Conservation (phyloP, 2,113 vertebrate species). For the Hymenochirus boettgeri region DNA sequence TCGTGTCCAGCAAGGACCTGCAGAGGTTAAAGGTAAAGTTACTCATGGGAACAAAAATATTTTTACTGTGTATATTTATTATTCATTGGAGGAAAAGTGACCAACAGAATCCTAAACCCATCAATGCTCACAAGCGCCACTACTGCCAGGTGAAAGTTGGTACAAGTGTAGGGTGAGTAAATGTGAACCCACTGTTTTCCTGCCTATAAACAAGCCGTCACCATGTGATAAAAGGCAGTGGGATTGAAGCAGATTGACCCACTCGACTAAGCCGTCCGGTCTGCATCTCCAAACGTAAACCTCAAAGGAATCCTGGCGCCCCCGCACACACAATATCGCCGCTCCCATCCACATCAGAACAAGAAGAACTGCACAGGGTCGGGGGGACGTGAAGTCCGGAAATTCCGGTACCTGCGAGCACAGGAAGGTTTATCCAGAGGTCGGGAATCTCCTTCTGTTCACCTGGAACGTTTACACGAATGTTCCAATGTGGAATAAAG, state of each 20-base stretch:
- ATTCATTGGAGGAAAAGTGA: too few relatives aligned
- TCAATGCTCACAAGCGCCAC: too few relatives aligned
- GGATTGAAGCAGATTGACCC: constrained; percentile 30
- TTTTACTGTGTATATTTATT: too few relatives aligned
- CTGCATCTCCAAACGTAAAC: constrained; percentile 98
- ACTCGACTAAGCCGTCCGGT: constrained; percentile 90
- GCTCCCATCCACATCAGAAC: constrained; percentile 81
- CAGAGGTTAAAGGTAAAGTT: background rate
- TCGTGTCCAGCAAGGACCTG: constrained; percentile 89
- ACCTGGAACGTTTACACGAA: too few relatives aligned
- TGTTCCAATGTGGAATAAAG: too few relatives aligned
- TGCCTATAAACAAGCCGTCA: too few relatives aligned
- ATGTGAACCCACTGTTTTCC: too few relatives aligned
- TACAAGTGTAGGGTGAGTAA: too few relatives aligned
- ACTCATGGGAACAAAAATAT: too few relatives aligned
- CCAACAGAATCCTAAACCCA: too few relatives aligned
- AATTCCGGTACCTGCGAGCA: constrained; percentile 83
- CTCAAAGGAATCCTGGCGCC: constrained; percentile 91
- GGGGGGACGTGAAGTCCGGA: constrained; percentile 89
- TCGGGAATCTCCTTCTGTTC: rapidly evolving
- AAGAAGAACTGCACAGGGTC: constrained; percentile 87
- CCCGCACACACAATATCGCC: constrained; percentile 90
- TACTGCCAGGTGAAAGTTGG: background rate
- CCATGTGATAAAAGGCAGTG: background rate
- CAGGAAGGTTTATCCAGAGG: background rate